Base-by-base conservation (phyloP, 2,888 invertebrate species). In the Pandemis cinnamomeana region DNA sequence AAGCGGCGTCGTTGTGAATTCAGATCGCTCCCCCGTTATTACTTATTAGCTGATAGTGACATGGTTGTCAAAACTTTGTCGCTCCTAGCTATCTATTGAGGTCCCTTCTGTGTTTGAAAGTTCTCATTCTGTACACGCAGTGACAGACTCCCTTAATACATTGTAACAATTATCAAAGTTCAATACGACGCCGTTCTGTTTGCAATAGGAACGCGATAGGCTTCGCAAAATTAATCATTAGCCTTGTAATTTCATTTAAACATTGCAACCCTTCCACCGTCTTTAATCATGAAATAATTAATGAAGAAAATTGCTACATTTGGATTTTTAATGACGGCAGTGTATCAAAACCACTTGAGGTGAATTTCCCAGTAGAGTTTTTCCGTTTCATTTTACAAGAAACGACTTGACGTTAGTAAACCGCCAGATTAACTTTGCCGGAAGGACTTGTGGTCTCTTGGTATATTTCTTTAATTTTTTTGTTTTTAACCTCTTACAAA, bases 11-110 rank as follows among this genome's bases (percentile, higher is more conserved):
- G 82, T 88, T 89, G 86, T 83, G 86, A 86, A 90, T 89, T 90
- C 87, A 85, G 85, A 89, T 87, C 86, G 86, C 83, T 84, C 84
- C 84, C 81, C 79, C 84, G 85, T 64, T 74, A 74, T 74, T 71
- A 74, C 71, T 87, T 89, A 91, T 89, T 91, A 90, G 87, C 90
- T 91, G 92, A 90, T 91, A 92, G 91, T 92, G 92, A 92, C 91
- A 85, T 87, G 86, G 86, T 84, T 89, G 88, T 90, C 89, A 88
- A 89, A 92, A 93, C 88, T 92, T 91, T 83, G 79, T 84, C 83
- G 79, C 83, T 82, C 82, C 82, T 79, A 74, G 84, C 85, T 86
- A 87, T 89, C 86, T 87, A 82, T 86, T 85, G 81, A 85, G 82
- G 86, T 89, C 90, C 90, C 91, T 87, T 88, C 91, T 91, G 90